phyloP scores from a whole-genome alignment of 2,113 vertebrate species.

The Antigone vipio region DNA sequence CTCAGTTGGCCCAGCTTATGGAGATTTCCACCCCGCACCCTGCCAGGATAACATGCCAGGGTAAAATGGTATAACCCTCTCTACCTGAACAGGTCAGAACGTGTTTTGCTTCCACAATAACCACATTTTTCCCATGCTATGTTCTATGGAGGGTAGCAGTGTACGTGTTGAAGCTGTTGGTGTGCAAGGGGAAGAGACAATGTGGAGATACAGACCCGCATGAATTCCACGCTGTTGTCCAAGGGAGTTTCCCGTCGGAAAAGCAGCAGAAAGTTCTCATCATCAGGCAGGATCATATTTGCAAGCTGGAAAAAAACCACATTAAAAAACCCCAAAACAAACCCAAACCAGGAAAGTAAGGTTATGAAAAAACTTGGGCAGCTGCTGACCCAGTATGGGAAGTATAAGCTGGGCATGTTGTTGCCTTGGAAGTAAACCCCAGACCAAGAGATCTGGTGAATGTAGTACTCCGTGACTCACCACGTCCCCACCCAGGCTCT shows the following conservation, averaged over 20 bases:
- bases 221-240: slow-evolving; percentile 96
- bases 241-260: slow-evolving; percentile 89
- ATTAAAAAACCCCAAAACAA: not conserved
- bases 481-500: not conserved
- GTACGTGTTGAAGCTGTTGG: not conserved
- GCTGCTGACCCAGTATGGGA: not conserved
- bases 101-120: not conserved
- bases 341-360: not conserved
- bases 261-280: slow-evolving; percentile 93
- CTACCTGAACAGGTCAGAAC: not conserved
- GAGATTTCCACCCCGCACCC: not conserved
- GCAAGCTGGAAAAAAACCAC: slow-evolving; percentile 79
- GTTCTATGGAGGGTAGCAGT: not conserved
- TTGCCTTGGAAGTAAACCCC: not conserved
- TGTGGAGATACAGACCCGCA: slow-evolving; percentile 77
- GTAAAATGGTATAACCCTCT: not conserved
- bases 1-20: not conserved
- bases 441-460: not conserved
- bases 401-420: not conserved
- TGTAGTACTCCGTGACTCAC: not conserved
- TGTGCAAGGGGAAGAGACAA: not conserved
- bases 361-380: not conserved
- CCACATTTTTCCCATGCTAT: not conserved
- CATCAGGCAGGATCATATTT: slow-evolving; percentile 86
- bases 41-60: not conserved